Evolutionary conservation across 1,140 invertebrate genomes (phyloP), one percentile per base, ranked within the genome.

Genomic region (Papilio aristodemus): DNA sequence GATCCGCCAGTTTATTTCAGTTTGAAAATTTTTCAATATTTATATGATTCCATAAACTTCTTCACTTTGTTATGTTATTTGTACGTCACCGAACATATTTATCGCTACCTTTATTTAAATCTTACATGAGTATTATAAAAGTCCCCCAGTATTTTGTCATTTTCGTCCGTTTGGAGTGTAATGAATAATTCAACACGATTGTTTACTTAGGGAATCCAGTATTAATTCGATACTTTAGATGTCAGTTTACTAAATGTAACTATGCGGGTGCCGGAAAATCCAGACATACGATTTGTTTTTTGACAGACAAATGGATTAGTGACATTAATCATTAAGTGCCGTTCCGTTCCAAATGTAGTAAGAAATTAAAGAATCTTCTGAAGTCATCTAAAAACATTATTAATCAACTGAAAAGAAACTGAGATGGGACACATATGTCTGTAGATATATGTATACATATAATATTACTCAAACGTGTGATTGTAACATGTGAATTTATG

Each of bases 11-110:
- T 54, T 19, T 10, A 19, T 54, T 17, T 22, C 46, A 54, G 46
- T 54, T 54, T 54, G 22, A 19, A 54, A 54, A 54, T 22, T 46
- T 46, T 19, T 54, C 46, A 54, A 54, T 54, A 54, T 54, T 22
- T 19, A 54, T 54, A 19, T 3, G 9, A 25, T 25, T 54, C 46
- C 17, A 54, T 6, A 6, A 32, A 32, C 27, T 6, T 32, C 17
- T 54, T 17, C 22, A 25, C 19, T 54, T 4, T n/a, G n/a, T n/a
- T n/a, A n/a, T n/a, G n/a, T 17, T 50, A 6, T 7, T 22, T 22
- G 10, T 22, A 50, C 9, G 19, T 22, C 46, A 50, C 19, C 1
- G 19, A 46, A 19, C 43, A 17, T 5, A 10, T 54, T 54, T 54
- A 25, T 10, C 22, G 19, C 46, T 17, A 54, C 17, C 46, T 54